phyloP scores from a whole-genome alignment of 2,888 invertebrate genomes.

The Thereva nobilitata region DNA sequence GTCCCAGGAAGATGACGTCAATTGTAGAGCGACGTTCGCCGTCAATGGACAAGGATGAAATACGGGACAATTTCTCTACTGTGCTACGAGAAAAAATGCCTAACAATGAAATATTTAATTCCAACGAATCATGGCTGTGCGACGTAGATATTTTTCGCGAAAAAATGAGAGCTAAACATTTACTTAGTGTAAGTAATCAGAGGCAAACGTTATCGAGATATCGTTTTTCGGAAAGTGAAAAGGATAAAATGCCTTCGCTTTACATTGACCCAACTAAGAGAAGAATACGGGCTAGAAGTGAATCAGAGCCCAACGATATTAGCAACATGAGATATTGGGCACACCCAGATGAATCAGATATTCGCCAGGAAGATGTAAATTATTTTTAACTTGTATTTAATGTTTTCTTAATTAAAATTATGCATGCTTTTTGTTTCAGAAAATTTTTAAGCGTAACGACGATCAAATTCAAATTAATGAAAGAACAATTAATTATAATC shows the following conservation, averaged over 20 bases:
- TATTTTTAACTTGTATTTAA: not conserved
- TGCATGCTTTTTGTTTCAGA: not conserved
- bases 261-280: conserved; percentile 2
- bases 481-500: conserved; percentile 2
- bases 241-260: not conserved
- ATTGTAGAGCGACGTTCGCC: conserved; percentile 15
- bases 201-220: not conserved
- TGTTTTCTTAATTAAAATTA: conserved; percentile 1
- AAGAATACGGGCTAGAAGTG: conserved; percentile 27
- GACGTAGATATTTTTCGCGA: conserved; percentile 15
- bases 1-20: conserved; percentile 19
- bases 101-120: conserved; percentile 1
- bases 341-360: not conserved
- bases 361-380: conserved; percentile 5
- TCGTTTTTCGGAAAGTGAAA: conserved; percentile 32
- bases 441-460: not conserved
- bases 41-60: not conserved
- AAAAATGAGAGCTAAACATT: conserved; percentile 10
- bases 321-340: conserved; percentile 23
- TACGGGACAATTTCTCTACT: not conserved
- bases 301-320: conserved; percentile 35
- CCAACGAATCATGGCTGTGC: conserved; percentile 20
- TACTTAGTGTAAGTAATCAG: not conserved
- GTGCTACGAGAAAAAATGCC: conserved; percentile 25
- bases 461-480: not conserved